Conservation (phyloP, 2,797 vertebrate species). For the Acipenser oxyrinchus region DNA sequence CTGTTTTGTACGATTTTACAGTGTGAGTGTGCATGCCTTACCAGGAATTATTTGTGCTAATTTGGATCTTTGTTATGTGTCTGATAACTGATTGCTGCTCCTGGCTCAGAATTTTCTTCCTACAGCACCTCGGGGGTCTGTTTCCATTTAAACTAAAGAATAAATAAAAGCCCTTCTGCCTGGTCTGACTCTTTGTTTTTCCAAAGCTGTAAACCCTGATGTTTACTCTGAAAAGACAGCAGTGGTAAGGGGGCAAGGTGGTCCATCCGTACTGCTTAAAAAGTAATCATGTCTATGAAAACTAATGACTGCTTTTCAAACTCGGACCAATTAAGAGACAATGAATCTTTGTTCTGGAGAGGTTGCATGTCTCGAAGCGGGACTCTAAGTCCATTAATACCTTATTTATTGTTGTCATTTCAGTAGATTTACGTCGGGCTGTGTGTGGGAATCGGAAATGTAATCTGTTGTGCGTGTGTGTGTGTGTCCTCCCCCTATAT, state of each 20-base stretch:
- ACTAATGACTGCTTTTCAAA: slow-evolving; percentile 1
- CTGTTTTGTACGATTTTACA: too few relatives aligned
- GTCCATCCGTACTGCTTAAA: background rate
- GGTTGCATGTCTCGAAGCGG: background rate
- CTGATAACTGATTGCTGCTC: background rate
- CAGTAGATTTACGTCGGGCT: background rate
- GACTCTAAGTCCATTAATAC: slow-evolving; percentile 6
- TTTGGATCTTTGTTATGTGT: background rate
- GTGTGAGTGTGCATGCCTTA: background rate
- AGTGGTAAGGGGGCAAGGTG: background rate
- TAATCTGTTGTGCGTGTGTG: too few relatives aligned
- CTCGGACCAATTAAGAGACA: slow-evolving; percentile 13
- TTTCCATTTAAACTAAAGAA: background rate
- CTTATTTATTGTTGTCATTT: slow-evolving; percentile 1
- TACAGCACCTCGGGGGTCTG: background rate
- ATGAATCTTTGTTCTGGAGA: slow-evolving; percentile 6
- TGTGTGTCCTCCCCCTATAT: too few relatives aligned
- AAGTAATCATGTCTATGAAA: background rate
- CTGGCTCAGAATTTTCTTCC: background rate
- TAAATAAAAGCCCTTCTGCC: background rate
- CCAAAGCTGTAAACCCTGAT: background rate
- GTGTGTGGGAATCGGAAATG: too few relatives aligned
- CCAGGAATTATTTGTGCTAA: background rate
- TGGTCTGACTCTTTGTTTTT: background rate
- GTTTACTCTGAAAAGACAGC: background rate